Evolutionary conservation across 2,888 invertebrate species (phyloP), one percentile per base, ranked within the genome.

Genomic region (Gryllus longicercus): DNA sequence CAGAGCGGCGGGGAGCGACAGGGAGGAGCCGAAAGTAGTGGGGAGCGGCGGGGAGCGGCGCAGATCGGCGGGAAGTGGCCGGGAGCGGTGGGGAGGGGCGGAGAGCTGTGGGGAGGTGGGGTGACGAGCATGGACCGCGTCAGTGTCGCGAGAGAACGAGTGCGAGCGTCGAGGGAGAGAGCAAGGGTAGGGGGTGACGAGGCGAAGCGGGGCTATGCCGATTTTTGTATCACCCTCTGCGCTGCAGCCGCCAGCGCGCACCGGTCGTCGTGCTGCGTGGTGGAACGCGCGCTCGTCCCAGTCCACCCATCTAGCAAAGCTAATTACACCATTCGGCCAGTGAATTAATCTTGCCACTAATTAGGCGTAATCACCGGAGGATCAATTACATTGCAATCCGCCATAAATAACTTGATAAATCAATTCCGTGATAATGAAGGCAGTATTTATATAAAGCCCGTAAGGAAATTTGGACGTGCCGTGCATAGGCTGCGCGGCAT

Each of bases 271-370:
- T 63, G 63, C 16, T n/a, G 63, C 14, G 16, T 5, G 14, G 12
- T n/a, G 16, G 63, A 14, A 14, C n/a, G 63, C n/a, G 63, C n/a
- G 63, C 63, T 4, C 63, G 63, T 63, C 8, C 63, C n/a, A n/a
- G 5, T 14, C 63, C n/a, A 63, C 63, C 38, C 8, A 38, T 38
- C 38, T 38, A 38, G 38, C 38, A 18, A 63, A 63, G 63, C 63
- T 63, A 63, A 63, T 63, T 63, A 63, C 63, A 18, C 16, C 16
- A 63, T 63, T 63, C 63, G 63, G 63, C 63, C 63, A 63, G 63
- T 63, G 63, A 63, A 63, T 63, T 63, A 63, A 63, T 63, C 63
- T 63, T 63, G 63, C 63, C 63, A 63, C 63, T 63, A 63, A 63
- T 63, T 63, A 63, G 63, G 63, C 63, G 63, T 63, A 63, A 63